Percentiles rank a stretch among this genome's conserved stretches.
Conservation (phyloP, 2,113 vertebrate species). For the Neofelis nebulosa region DNA sequence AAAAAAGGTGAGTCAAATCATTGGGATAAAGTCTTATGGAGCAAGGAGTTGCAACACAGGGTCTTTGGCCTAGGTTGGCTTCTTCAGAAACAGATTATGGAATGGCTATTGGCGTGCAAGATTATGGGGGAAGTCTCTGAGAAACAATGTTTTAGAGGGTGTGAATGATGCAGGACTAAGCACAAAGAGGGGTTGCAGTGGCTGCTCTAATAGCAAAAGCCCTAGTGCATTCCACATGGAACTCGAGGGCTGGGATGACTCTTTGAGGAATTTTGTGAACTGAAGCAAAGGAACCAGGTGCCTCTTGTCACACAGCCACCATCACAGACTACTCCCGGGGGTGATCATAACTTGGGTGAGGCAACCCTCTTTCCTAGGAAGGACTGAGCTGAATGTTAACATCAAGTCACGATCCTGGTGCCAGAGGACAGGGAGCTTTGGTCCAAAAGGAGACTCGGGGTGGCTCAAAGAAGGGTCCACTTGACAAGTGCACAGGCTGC, state of each 20-base stretch:
- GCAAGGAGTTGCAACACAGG: background rate
- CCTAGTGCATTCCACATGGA: background rate
- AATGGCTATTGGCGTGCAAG: background rate
- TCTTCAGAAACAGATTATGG: background rate
- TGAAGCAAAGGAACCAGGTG: background rate
- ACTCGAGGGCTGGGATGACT: background rate
- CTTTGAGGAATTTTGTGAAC: background rate
- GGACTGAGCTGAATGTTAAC: background rate
- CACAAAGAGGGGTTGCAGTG: background rate
- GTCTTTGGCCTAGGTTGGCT: background rate
- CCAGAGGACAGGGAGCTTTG: background rate
- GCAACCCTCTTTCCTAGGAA: background rate
- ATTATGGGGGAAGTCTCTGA: background rate
- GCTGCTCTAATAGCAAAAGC: background rate
- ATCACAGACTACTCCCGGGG: background rate
- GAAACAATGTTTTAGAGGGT: background rate
- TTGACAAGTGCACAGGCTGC: no score
- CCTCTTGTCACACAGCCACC: background rate
- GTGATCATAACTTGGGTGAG: background rate
- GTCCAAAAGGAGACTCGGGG: background rate
- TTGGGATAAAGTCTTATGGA: background rate
- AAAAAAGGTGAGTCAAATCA: background rate
- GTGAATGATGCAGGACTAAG: background rate
- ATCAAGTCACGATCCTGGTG: background rate
- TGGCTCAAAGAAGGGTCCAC: rapidly evolving